Evolutionary conservation across 2,888 invertebrate species (phyloP).

Genomic region (Drosophila meridionalis): DNA sequence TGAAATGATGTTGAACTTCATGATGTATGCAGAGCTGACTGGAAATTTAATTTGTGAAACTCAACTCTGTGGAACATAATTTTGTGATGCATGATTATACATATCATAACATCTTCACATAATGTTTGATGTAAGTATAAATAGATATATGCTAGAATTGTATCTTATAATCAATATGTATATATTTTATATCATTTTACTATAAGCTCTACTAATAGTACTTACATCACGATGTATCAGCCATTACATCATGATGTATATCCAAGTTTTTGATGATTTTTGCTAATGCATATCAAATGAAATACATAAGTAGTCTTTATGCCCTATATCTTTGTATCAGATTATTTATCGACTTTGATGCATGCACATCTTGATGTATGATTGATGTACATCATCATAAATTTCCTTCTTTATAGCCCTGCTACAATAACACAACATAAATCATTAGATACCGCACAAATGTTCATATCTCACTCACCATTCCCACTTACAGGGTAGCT

Average conservation of each 20-base stretch:
- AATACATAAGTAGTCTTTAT: neutral
- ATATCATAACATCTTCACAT: no score
- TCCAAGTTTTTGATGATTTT: neutral
- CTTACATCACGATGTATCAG: neutral
- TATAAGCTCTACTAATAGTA: neutral
- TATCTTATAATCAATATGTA: neutral
- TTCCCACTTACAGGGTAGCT: conserved; percentile 13
- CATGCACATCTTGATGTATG: neutral
- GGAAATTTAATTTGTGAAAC: neutral
- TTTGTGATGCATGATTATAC: no score
- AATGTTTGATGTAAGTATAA: no score
- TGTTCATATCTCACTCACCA: neutral
- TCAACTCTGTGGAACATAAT: no score
- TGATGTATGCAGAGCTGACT: neutral
- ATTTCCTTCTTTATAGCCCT: neutral
- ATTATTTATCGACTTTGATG: neutral
- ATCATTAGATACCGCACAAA: neutral
- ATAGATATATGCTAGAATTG: neutral
- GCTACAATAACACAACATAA: neutral
- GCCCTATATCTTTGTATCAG: neutral
- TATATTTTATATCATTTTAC: neutral
- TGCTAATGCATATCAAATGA: neutral
- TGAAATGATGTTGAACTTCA: neutral
- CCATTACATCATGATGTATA: neutral
- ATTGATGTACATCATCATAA: neutral